These are phyloP conservation scores for Vandiemenella viatica DNA, from an alignment of 2,888 invertebrate species.

Conservation along the genomic window DNA sequence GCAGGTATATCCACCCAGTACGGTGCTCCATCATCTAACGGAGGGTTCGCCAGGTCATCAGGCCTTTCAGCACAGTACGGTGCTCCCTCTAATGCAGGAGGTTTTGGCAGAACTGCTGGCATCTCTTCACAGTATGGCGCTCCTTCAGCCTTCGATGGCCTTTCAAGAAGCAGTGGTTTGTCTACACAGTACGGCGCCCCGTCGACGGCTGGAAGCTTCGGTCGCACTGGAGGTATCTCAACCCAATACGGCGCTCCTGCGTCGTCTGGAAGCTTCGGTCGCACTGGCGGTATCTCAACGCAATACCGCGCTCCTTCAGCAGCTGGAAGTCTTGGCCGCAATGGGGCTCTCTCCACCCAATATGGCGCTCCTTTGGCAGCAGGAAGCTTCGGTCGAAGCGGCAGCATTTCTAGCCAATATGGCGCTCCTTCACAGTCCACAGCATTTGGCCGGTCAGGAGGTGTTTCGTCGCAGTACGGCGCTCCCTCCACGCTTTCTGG, in stretches of 20 bases:
- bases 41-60: too few relatives aligned
- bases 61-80: background rate
- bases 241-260: too few relatives aligned
- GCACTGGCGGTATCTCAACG: background rate
- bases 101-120: background rate
- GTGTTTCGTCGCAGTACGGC: background rate
- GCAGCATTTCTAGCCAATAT: background rate
- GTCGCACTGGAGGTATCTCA: background rate
- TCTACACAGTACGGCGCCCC: background rate
- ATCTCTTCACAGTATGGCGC: background rate
- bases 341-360: background rate
- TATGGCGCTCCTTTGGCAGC: background rate
- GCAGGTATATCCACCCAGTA: conserved; percentile 4
- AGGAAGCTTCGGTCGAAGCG: background rate
- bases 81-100: background rate
- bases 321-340: background rate
- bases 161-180: background rate
- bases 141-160: background rate
- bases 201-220: background rate
- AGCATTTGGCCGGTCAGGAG: too few relatives aligned
- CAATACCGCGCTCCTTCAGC: background rate
- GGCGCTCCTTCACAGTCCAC: background rate
- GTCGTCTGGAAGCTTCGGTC: too few relatives aligned
- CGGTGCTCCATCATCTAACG: conserved; percentile 6
- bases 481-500: too few relatives aligned